Percentiles rank a stretch among this genome's conserved stretches.
Conservation (phyloP, 2,113 vertebrate species). For the Balaenoptera acutorostrata region DNA sequence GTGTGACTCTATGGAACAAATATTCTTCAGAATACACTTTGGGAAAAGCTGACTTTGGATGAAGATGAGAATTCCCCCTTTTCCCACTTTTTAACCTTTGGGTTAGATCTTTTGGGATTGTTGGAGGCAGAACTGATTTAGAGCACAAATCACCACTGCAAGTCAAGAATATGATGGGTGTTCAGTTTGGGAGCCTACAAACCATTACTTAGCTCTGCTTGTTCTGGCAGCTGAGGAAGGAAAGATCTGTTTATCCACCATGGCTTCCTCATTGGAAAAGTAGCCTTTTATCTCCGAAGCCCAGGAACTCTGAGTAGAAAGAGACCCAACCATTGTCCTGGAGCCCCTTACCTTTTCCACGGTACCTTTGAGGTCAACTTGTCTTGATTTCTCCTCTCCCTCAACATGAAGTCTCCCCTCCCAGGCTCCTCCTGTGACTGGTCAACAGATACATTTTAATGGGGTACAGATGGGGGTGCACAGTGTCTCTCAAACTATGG, state of each 20-base stretch:
- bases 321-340: background rate
- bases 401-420: background rate
- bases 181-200: background rate
- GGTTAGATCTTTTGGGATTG: background rate
- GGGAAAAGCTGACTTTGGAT: slow-evolving; percentile 39
- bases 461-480: background rate
- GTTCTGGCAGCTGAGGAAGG: background rate
- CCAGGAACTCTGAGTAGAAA: background rate
- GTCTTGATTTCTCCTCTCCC: background rate
- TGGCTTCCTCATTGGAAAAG: background rate
- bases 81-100: background rate
- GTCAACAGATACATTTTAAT: background rate
- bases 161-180: background rate
- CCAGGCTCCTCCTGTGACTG: background rate
- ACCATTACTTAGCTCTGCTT: background rate
- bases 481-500: background rate
- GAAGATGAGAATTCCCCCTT: slow-evolving; percentile 8
- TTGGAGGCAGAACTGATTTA: background rate
- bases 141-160: background rate
- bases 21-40: background rate
- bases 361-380: background rate
- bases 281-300: background rate
- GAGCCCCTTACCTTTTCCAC: background rate
- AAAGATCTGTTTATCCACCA: background rate
- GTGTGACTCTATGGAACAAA: background rate